phyloP scores from a whole-genome alignment of 2,797 vertebrate genomes.

The Margarornis squamiger region DNA sequence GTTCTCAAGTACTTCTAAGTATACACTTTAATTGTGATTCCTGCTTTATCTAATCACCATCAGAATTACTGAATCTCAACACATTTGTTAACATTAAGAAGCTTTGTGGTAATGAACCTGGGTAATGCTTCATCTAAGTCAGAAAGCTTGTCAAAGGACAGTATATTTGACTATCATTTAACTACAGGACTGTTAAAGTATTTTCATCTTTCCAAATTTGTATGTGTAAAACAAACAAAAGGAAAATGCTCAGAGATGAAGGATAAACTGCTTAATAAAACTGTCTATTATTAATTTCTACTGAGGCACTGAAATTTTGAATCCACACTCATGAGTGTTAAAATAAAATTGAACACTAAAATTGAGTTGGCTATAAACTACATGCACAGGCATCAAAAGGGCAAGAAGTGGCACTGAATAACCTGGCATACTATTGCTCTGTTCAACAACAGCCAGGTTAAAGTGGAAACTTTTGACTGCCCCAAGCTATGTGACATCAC shows the following conservation, averaged over 20 bases:
- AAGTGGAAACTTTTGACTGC: not conserved
- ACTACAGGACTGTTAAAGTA: conserved; percentile 14
- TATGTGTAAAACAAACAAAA: conserved; percentile 13
- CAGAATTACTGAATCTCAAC: conserved; percentile 68
- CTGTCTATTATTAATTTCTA: not conserved
- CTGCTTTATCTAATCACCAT: conserved; percentile 60
- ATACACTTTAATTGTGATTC: conserved; percentile 66
- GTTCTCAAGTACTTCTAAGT: conserved; percentile 69
- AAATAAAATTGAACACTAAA: not conserved
- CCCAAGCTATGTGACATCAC: not conserved
- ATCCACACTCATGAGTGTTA: not conserved
- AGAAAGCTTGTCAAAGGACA: conserved; percentile 40
- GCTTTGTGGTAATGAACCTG: conserved; percentile 46
- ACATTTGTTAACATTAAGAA: conserved; percentile 59
- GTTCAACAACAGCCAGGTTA: not conserved
- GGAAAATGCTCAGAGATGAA: not conserved
- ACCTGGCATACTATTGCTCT: not conserved
- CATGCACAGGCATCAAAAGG: not conserved
- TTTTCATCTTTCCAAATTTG: conserved; percentile 24
- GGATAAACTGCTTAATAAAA: conserved; percentile 39
- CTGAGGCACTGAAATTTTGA: conserved; percentile 41
- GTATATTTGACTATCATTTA: conserved; percentile 44
- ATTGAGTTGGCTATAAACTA: not conserved
- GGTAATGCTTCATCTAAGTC: conserved; percentile 52
- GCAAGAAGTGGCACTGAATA: not conserved